These are phyloP conservation scores for Carabus problematicus DNA, from an alignment of 2,888 invertebrate species.

Conservation along the genomic window DNA sequence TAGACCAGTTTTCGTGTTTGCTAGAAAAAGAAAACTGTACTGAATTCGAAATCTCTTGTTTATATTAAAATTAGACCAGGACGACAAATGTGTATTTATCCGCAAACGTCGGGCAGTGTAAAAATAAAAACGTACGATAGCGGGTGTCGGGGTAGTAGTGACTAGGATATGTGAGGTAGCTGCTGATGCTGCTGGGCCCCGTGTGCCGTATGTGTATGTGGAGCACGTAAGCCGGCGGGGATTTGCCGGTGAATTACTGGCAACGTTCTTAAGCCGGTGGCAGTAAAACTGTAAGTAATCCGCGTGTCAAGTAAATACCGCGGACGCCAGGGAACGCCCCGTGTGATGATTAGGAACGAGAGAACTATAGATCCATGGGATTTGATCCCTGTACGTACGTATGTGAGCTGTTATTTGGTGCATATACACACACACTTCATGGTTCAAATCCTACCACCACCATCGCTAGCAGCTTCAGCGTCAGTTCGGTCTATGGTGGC, in stretches of 20 bases:
- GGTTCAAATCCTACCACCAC: no score
- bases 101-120: background rate
- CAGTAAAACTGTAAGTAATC: slow-evolving; percentile 43
- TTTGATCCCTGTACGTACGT: slow-evolving; percentile 12
- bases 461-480: no score
- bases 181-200: background rate
- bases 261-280: slow-evolving; percentile 41
- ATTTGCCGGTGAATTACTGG: slow-evolving; percentile 42
- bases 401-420: background rate
- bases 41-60: slow-evolving; percentile 30
- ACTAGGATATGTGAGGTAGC: no score
- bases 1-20: slow-evolving; percentile 7
- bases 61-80: slow-evolving; percentile 8
- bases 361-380: slow-evolving; percentile 4
- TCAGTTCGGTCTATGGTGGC: no score
- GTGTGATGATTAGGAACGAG: slow-evolving; percentile 38
- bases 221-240: slow-evolving; percentile 38
- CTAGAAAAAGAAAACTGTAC: slow-evolving; percentile 8
- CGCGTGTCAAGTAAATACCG: slow-evolving; percentile 41
- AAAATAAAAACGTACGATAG: background rate
- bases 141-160: background rate
- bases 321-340: slow-evolving; percentile 27
- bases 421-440: background rate
- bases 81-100: slow-evolving; percentile 3
- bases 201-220: slow-evolving; percentile 22